Evolutionary conservation across 2,888 invertebrate species (phyloP), one percentile per base, ranked within the genome.

Genomic region (Pseudococcus longispinus): DNA sequence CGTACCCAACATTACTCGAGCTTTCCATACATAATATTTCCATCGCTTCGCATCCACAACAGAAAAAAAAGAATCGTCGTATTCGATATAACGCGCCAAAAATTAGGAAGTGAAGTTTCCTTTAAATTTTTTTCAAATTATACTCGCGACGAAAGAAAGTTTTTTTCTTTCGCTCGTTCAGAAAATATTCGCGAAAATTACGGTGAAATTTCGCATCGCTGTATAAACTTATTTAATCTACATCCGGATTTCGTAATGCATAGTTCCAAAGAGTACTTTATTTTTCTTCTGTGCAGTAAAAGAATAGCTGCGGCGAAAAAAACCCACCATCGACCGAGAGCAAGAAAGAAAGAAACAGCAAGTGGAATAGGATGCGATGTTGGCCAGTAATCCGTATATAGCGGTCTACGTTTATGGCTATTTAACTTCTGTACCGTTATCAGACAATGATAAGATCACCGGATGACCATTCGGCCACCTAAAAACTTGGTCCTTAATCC

Each of bases 361-460:
- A 37, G n/a, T 74, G 3, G 6, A 8, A 37, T 37, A 70, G 70
- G 2, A 74, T 37, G 37, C 18, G 74, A 74, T 37, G 74, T 74
- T 74, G 37, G 74, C 74, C 74, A 37, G 74, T 74, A 74, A 74
- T 74, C 74, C 74, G 74, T 74, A 74, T 23, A 65, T 74, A 32
- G 74, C 37, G 74, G 74, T 74, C 37, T 32, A 32, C 74, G 26
- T 74, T 37, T 37, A 74, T 74, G 74, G 74, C 83, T 83, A 44
- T 83, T 83, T 83, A 83, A 83, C 83, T 83, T 46, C 74, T 42
- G 51, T 83, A 83, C 29, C 51, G 83, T 83, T 83, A 83, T 83
- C 83, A 83, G 46, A 83, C 83, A 83, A 83, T 83, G 83, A 83
- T 83, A 83, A 83, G 83, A 83, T 83, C 51, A 83, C 44, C 26